Evolutionary conservation across 2,113 vertebrate genomes (phyloP).

Genomic region (Scopus umbretta): DNA sequence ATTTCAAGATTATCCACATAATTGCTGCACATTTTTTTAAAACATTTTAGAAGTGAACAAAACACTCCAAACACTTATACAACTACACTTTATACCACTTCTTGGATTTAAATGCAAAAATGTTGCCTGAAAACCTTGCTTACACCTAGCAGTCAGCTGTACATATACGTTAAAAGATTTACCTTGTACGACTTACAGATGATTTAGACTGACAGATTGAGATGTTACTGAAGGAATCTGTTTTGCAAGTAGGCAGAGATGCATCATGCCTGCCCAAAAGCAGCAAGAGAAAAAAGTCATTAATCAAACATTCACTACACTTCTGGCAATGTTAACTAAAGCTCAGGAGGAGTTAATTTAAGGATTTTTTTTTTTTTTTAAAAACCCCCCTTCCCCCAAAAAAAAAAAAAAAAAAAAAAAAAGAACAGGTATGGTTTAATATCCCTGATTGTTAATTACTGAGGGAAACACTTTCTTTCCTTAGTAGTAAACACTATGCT

Average conservation of each 20-base stretch:
- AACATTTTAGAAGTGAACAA: background rate
- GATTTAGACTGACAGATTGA: slow-evolving; percentile 10
- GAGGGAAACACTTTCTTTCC: background rate
- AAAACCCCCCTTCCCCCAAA: background rate
- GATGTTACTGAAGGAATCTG: background rate
- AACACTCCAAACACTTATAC: background rate
- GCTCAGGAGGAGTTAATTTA: background rate
- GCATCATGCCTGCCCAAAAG: slow-evolving; percentile 17
- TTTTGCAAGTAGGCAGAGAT: background rate
- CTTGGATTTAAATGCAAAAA: background rate
- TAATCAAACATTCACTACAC: background rate
- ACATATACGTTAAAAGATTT: background rate
- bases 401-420: background rate
- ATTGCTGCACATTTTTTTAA: background rate
- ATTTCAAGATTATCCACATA: background rate
- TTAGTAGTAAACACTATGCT: background rate
- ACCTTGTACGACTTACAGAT: slow-evolving; percentile 14
- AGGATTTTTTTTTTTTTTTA: background rate
- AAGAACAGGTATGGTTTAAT: background rate
- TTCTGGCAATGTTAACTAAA: background rate
- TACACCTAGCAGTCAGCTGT: background rate
- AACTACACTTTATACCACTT: background rate
- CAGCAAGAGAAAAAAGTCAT: background rate
- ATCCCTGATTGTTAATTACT: background rate
- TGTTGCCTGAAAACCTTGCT: background rate